phyloP scores from a whole-genome alignment of 2,888 invertebrate genomes.

The Lasius platythorax region DNA sequence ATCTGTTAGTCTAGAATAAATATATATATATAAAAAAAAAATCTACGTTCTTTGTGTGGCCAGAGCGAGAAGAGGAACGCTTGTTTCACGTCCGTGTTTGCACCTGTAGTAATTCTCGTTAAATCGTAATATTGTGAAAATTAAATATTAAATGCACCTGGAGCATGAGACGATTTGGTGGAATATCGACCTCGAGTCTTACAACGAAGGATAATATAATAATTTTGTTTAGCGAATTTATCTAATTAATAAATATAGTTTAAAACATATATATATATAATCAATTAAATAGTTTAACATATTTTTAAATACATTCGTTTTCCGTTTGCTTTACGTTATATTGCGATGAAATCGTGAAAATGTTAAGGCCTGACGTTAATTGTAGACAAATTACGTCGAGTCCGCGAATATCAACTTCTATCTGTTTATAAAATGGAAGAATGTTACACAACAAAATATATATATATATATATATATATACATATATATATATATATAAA shows the following conservation, averaged over 20 bases:
- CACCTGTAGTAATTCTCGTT: slow-evolving; percentile 25
- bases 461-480: slow-evolving; percentile 15
- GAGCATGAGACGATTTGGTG: not conserved
- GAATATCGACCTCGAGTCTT: slow-evolving; percentile 33
- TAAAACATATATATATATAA: not conserved
- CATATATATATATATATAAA: slow-evolving; percentile 19
- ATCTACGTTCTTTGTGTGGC: not conserved
- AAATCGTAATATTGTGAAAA: slow-evolving; percentile 28
- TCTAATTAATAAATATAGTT: slow-evolving; percentile 28
- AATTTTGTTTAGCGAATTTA: slow-evolving; percentile 14
- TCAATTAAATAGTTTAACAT: slow-evolving; percentile 25
- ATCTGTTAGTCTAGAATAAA: slow-evolving; percentile 18
- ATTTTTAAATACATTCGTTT: not conserved
- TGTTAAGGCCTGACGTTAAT: slow-evolving; percentile 5
- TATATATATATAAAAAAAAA: not conserved
- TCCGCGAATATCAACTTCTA: slow-evolving; percentile 17
- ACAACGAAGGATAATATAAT: slow-evolving; percentile 35
- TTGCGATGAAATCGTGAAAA: not conserved
- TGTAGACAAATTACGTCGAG: slow-evolving; percentile 20
- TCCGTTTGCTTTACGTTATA: not conserved
- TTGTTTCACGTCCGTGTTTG: slow-evolving; percentile 12
- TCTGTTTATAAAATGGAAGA: slow-evolving; percentile 27
- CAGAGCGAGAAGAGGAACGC: slow-evolving; percentile 8
- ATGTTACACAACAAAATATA: not conserved
- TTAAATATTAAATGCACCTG: not conserved